Conservation (phyloP, 1,140 invertebrate genomes). For the Listronotus oregonensis region DNA sequence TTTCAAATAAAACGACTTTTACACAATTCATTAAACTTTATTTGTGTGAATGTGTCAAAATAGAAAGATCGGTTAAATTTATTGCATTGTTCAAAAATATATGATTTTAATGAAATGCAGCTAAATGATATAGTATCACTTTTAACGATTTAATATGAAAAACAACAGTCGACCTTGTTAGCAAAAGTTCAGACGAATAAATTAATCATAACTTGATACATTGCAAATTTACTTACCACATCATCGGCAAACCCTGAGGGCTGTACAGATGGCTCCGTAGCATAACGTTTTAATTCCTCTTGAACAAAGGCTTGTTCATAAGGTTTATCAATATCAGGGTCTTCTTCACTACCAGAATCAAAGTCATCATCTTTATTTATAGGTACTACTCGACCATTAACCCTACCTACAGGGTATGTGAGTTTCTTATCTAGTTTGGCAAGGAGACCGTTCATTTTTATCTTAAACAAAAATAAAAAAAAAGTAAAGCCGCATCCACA, state of each 20-base stretch:
- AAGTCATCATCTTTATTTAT: conserved; percentile 17
- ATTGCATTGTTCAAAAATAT: no score
- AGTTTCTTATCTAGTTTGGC: conserved; percentile 21
- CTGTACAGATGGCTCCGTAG: conserved; percentile 1
- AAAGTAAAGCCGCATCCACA: no score
- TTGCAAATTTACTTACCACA: not conserved
- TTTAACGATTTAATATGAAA: no score
- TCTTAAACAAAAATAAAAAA: not conserved
- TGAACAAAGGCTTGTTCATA: conserved; percentile 41
- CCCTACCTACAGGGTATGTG: conserved; percentile 25
- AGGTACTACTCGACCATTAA: conserved; percentile 25
- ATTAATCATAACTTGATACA: no score
- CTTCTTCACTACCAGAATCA: conserved; percentile 26
- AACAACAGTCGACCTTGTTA: no score
- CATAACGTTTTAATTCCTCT: conserved; percentile 37
- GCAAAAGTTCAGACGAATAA: no score
- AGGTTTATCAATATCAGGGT: conserved; percentile 1
- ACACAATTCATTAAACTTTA: no score
- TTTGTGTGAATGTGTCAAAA: no score
- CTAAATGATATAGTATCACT: no score
- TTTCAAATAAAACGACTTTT: no score
- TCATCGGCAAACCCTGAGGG: conserved; percentile 8
- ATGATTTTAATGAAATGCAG: no score
- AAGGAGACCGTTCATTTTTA: conserved; percentile 28
- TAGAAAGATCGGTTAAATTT: no score